These are phyloP conservation scores for Diuraphis noxia DNA, from an alignment of 1,140 invertebrate genomes.

Conservation along the genomic window DNA sequence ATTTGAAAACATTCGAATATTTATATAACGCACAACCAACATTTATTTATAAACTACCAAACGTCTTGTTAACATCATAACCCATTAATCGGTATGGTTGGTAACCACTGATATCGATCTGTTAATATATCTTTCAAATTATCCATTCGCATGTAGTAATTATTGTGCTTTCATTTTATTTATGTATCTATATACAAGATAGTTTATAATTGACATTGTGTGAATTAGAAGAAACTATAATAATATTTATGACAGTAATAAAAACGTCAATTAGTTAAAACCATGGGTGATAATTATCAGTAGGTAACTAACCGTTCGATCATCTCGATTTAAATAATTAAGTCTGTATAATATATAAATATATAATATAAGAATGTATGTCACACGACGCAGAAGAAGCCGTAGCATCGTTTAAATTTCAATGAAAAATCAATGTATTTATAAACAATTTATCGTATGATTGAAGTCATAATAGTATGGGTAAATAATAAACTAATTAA, in stretches of 20 bases:
- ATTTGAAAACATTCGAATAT: neutral
- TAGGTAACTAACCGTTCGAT: neutral
- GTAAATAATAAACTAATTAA: neutral
- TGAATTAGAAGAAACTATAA: neutral
- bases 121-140: neutral
- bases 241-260: neutral
- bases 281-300: neutral
- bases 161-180: neutral
- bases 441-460: neutral
- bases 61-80: neutral
- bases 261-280: conserved; percentile 10
- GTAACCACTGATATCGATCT: neutral
- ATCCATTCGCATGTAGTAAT: neutral
- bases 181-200: neutral
- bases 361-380: neutral
- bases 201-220: neutral
- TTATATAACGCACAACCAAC: neutral
- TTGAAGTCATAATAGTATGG: neutral
- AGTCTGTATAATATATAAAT: neutral
- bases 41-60: neutral
- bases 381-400: neutral
- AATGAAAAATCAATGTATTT: neutral
- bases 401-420: neutral
- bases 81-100: neutral
- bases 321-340: neutral